Percentiles rank a stretch among this genome's conserved stretches.
Evolutionary conservation across 2,113 vertebrate genomes (phyloP).

Genomic region (Junco hyemalis): DNA sequence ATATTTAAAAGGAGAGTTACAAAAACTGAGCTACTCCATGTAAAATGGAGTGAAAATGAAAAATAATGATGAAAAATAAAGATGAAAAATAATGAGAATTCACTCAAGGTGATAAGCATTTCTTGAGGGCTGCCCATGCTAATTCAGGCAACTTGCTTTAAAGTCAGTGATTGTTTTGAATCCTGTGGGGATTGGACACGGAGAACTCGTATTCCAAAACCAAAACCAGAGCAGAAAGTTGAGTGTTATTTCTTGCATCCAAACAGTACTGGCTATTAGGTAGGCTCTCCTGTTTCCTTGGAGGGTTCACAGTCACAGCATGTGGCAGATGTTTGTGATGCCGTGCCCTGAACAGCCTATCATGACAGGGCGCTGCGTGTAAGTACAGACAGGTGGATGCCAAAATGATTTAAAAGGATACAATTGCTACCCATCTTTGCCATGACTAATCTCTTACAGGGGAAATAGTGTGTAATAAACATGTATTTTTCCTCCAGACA

Average conservation of each 20-base stretch:
- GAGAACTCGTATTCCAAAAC: background rate
- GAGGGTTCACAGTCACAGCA: background rate
- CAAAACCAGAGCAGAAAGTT: background rate
- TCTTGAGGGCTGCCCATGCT: background rate
- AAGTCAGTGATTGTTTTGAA: background rate
- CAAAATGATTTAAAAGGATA: background rate
- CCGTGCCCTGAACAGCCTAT: background rate
- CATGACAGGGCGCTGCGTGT: fast-evolving
- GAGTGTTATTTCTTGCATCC: background rate
- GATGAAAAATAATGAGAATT: background rate
- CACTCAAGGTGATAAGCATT: background rate
- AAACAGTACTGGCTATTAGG: background rate
- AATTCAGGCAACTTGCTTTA: fast-evolving
- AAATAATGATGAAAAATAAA: background rate
- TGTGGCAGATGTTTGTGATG: background rate
- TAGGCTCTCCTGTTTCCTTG: background rate
- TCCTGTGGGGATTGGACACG: background rate
- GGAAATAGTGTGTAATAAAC: background rate
- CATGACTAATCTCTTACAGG: background rate
- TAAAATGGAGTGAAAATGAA: too few species aligned
- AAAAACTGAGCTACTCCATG: background rate
- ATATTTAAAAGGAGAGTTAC: background rate
- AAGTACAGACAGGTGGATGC: background rate
- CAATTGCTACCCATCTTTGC: background rate
- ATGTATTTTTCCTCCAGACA: background rate